Base-by-base conservation (phyloP, 2,888 invertebrate species). In the Torymus texanus region DNA sequence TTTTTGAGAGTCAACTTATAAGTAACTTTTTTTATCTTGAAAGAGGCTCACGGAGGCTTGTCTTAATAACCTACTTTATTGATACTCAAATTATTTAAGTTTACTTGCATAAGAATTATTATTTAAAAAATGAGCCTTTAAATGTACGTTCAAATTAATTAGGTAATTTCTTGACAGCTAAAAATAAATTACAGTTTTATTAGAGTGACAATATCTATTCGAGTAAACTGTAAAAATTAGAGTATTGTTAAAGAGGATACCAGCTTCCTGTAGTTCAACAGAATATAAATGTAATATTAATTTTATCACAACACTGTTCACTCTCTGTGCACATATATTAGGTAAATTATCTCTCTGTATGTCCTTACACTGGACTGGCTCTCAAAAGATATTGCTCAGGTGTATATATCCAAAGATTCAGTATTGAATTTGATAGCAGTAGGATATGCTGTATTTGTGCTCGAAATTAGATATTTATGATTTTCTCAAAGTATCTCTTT, bases 391-490 rank as follows among this genome's bases (percentile, higher is more conserved):
- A 56, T 66, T 41, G 18, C 63, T 70, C 62, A 53, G 59, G 16
- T 62, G 58, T 41, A 59, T 63, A n/a, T 53, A 78, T 53, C 53
- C 13, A 68, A 65, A 71, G 24, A 41, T 75, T 24, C 16, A 51
- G 16, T 16, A 50, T 67, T 78, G 18, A 53, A n/a, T 63, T 65
- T 18, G 14, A 66, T 50, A 29, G 4, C 41, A 41, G 8, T 41
- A 41, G 41, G 41, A 41, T 41, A 41, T 1, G 41, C 41, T 41
- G 41, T 63, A 63, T 66, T 70, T 86, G 90, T 90, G 90, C 90
- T 90, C 89, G 90, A 90, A 90, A 88, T 90, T 90, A 89, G 89
- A 85, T 82, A 87, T 87, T 83, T 41, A 41, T 41, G 8, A 41
- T 8, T 41, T 66, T 71, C 29, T 70, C n/a, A 66, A 12, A 80